These are phyloP conservation scores for Elegia similella DNA, from an alignment of 2,888 invertebrate genomes.

Conservation along the genomic window DNA sequence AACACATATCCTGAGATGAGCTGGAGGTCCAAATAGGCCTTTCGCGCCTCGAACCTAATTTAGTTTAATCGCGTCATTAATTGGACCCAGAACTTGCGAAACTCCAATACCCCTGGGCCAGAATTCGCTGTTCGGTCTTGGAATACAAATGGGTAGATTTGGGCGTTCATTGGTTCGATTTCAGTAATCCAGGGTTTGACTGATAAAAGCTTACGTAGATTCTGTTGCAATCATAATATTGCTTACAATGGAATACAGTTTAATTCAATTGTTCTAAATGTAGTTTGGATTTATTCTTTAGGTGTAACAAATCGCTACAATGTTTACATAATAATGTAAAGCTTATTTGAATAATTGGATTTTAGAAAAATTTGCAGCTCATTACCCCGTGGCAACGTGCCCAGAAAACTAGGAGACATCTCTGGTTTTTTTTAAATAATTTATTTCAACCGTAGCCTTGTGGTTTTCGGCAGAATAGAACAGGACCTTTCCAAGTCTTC, in stretches of 20 bases:
- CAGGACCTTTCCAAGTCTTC: too few species aligned
- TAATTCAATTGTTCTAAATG: too few species aligned
- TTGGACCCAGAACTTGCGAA: conserved; percentile 66
- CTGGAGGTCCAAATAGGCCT: conserved; percentile 43
- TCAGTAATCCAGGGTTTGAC: conserved; percentile 29
- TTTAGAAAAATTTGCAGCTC: too few species aligned
- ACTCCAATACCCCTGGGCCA: conserved; percentile 57
- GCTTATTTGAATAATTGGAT: too few species aligned
- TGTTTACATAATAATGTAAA: too few species aligned
- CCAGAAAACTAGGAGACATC: too few species aligned
- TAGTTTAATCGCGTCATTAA: conserved; percentile 74
- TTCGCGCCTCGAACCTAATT: conserved; percentile 70
- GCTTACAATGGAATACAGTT: neutral
- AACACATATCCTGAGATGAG: conserved; percentile 30
- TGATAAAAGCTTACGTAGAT: conserved; percentile 23
- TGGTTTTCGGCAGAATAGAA: too few species aligned
- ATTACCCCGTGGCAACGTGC: too few species aligned
- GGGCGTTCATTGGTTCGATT: conserved; percentile 24
- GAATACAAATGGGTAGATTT: conserved; percentile 65
- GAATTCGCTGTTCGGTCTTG: conserved; percentile 35
- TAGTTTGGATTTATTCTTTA: too few species aligned
- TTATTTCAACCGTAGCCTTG: too few species aligned
- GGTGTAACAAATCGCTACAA: too few species aligned
- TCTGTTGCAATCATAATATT: conserved; percentile 20
- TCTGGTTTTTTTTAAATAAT: too few species aligned